These are phyloP conservation scores for Ceratoteleas bidentatus DNA, from an alignment of 1,140 invertebrate genomes.

Conservation along the genomic window DNA sequence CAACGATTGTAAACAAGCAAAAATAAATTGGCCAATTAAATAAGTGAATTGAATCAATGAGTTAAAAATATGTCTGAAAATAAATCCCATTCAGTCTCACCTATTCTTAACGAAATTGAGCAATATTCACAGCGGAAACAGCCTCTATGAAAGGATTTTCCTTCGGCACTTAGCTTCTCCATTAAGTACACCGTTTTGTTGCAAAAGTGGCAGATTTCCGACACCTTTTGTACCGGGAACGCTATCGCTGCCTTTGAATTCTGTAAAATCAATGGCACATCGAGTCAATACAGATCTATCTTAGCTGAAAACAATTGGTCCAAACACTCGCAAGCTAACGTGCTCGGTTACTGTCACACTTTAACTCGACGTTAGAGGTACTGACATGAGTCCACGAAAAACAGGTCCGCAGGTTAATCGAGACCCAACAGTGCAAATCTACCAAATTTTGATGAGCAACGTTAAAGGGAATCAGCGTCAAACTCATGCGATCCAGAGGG, in stretches of 20 bases:
- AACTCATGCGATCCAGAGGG: constrained; percentile 24
- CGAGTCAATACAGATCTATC: no score
- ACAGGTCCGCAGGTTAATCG: constrained; percentile 24
- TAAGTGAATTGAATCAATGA: no score
- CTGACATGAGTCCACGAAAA: not conserved
- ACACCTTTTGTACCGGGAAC: constrained; percentile 84
- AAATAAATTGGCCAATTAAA: not conserved
- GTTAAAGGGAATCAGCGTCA: constrained; percentile 16
- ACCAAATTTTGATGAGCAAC: constrained; percentile 19
- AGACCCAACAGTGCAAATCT: constrained; percentile 53
- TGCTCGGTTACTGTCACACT: constrained; percentile 1
- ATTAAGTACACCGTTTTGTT: constrained; percentile 93
- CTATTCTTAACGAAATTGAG: constrained; percentile 85
- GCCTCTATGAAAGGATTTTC: constrained; percentile 92
- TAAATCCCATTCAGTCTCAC: constrained; percentile 73
- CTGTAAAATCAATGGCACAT: constrained; percentile 73
- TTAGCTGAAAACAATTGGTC: no score
- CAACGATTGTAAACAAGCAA: no score
- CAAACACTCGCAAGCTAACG: no score
- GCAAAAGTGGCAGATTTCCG: constrained; percentile 86
- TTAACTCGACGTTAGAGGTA: no score
- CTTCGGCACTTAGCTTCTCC: constrained; percentile 92
- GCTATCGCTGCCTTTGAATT: constrained; percentile 83
- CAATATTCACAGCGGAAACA: constrained; percentile 92
- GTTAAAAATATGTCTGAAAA: no score